Percentiles rank a stretch among this genome's conserved stretches.
Evolutionary conservation across 2,113 vertebrate genomes (phyloP).

Genomic region (Ageneiosus marmoratus): DNA sequence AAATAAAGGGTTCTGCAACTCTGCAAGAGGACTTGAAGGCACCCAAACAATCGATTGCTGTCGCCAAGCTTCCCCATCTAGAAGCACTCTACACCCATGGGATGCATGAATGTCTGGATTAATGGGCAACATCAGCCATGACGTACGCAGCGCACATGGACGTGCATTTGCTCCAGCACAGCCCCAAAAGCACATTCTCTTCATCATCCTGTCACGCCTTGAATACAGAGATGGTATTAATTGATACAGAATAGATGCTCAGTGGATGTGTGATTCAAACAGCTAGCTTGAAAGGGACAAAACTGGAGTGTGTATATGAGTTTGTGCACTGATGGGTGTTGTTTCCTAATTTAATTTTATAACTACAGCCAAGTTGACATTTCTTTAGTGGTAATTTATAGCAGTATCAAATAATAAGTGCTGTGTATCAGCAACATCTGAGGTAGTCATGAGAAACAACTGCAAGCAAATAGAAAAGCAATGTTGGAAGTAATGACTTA

Average conservation of each 20-base stretch:
- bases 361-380: constrained; percentile 45
- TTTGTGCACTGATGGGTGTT: constrained; percentile 39
- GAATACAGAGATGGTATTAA: constrained; percentile 56
- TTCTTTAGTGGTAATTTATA: constrained; percentile 52
- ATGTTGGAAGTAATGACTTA: not conserved
- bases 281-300: not conserved
- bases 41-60: constrained; percentile 49
- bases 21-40: constrained; percentile 37
- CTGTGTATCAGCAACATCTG: not conserved
- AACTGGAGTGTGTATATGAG: constrained; percentile 8
- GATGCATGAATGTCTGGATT: constrained; percentile 52
- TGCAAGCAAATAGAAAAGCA: constrained; percentile 11
- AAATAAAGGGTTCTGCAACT: constrained; percentile 32
- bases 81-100: constrained; percentile 44
- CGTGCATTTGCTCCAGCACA: constrained; percentile 26
- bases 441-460: not conserved
- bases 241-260: constrained; percentile 41
- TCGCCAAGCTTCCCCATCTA: constrained; percentile 38
- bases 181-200: constrained; percentile 38
- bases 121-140: constrained; percentile 49
- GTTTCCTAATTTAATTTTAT: constrained; percentile 57
- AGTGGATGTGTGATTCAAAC: constrained; percentile 4
- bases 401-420: constrained; percentile 33
- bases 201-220: constrained; percentile 53
- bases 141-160: constrained; percentile 42